phyloP scores from a whole-genome alignment of 2,113 vertebrate species.

The Gambusia affinis region DNA sequence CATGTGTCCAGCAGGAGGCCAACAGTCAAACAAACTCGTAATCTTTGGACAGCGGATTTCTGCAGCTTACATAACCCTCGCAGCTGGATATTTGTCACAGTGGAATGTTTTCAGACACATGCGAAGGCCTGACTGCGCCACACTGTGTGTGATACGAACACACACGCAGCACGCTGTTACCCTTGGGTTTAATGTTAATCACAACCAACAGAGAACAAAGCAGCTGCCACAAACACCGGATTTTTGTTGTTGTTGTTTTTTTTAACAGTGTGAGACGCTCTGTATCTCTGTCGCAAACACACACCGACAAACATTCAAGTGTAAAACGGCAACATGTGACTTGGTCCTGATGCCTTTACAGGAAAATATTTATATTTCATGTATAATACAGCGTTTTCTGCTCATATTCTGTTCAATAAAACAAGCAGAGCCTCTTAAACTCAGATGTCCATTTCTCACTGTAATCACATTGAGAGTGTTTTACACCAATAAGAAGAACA shows the following conservation, averaged over 20 bases:
- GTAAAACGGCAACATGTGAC: neutral
- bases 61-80: constrained; percentile 1
- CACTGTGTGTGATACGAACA: neutral
- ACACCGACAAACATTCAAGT: neutral
- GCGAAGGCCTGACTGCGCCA: constrained; percentile 21
- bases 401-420: constrained; percentile 18
- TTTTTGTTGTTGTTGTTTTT: too few species aligned
- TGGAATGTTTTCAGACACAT: constrained; percentile 22
- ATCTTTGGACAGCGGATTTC: neutral
- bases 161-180: constrained; percentile 11
- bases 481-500: too few species aligned
- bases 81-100: constrained; percentile 35
- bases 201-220: constrained; percentile 42
- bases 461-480: neutral
- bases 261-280: constrained; percentile 38
- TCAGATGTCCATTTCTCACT: neutral
- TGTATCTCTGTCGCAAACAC: neutral
- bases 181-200: constrained; percentile 41
- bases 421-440: constrained; percentile 9
- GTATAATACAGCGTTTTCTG: constrained; percentile 26
- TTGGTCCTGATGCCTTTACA: constrained; percentile 25
- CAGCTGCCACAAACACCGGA: constrained; percentile 17
- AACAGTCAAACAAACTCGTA: neutral
- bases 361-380: constrained; percentile 27
- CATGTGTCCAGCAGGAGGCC: neutral